Base-by-base conservation (phyloP, 2,888 invertebrate genomes). In the Hirtodrosophila histrioides region DNA sequence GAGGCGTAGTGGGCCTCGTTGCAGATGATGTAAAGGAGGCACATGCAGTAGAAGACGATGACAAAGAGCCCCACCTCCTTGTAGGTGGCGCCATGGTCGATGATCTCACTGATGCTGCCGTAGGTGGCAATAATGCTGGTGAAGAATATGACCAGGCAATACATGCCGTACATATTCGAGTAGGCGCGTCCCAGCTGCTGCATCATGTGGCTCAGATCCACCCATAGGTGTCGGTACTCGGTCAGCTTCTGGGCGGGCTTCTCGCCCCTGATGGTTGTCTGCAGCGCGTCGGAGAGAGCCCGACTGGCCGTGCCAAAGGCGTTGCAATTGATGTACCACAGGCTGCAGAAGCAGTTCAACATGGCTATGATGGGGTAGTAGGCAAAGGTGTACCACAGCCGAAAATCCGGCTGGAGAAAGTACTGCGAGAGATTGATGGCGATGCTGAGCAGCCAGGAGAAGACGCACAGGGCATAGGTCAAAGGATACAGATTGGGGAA, bases 161-260 rank as follows among this genome's bases (percentile, higher is more conserved):
- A 95, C 89, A 95, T 94, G 8, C 95, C 95, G 74, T 95, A 95
- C 95, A 95, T 95, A 77, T 95, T 95, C 50, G 95, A 95, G 87
- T 95, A 95, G 0, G 95, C 95, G 45, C 94, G 92, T 41, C 94
- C 95, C 77, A 95, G 90, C 88, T 95, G 95, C 88, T 95, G 95
- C 95, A 95, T 95, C 94, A 95, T 95, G 75, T 95, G 95, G 3
- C 95, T 95, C 24, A 95, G 91, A 82, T 95, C 95, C 0, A 95
- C 94, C 95, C 94, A 94, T 17, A 94, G 91, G 88, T 95, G 94
- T 10, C 95, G 93, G 89, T 94, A 95, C 86, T 95, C 94, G 0
- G 94, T 94, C 31, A 95, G 90, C 78, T 94, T 94, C 64, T 93
- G 91, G 0, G 95, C 94, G 0, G 95, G 94, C 74, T 95, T 93